A percentile compares a stretch with the other conserved stretches of the same genome.
Conservation (phyloP, 2,888 invertebrate species). For the Torymus tubicola region DNA sequence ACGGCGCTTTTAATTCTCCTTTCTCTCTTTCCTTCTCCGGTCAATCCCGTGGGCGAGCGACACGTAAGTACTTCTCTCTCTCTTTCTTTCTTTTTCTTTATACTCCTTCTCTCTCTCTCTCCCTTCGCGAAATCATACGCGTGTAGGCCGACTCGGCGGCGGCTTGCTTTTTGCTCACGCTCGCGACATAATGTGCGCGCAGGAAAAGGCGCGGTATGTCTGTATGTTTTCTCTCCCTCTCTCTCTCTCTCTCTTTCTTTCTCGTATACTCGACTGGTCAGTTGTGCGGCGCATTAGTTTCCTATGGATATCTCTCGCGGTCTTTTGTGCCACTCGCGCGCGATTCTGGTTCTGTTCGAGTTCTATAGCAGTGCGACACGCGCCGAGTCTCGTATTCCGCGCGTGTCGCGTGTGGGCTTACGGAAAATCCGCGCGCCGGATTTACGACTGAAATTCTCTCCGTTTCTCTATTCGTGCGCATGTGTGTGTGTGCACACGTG, state of each 20-base stretch:
- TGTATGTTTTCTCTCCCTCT: too few relatives aligned
- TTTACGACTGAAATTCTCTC: slow-evolving; percentile 15
- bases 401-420: slow-evolving; percentile 36
- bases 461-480: too few relatives aligned
- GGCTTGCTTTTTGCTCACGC: background rate
- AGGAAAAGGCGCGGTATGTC: background rate
- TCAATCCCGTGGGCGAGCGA: background rate
- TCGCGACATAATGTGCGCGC: background rate
- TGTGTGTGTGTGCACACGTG: too few relatives aligned
- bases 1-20: too few relatives aligned
- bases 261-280: background rate
- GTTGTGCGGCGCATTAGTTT: background rate
- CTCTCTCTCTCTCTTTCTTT: background rate
- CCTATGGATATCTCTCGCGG: too few relatives aligned
- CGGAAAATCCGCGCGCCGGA: slow-evolving; percentile 26
- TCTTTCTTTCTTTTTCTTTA: background rate
- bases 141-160: background rate
- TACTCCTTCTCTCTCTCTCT: background rate
- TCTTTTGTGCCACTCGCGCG: background rate
- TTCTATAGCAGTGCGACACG: too few relatives aligned
- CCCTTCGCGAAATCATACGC: background rate
- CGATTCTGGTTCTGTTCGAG: background rate
- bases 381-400: background rate
- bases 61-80: background rate
- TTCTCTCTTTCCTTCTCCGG: too few relatives aligned